Evolutionary conservation across 2,888 invertebrate species (phyloP).

Genomic region (Pherbina coryleti): DNA sequence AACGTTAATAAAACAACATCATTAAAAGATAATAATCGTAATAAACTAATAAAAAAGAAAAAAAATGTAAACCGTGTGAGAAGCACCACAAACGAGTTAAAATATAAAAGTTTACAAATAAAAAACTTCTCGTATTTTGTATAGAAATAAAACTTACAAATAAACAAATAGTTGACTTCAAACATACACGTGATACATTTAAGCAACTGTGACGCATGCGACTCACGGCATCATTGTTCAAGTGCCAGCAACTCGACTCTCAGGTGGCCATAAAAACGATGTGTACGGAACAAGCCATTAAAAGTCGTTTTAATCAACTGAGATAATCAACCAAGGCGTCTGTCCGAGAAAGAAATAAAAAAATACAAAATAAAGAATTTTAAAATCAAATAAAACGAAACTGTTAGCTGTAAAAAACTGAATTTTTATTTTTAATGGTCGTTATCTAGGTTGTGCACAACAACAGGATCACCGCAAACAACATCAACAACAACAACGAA

Average conservation of each 20-base stretch:
- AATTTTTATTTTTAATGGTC: not conserved
- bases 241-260: slow-evolving; percentile 19
- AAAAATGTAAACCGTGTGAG: slow-evolving; percentile 57
- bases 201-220: not conserved
- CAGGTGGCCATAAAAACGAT: slow-evolving; percentile 1
- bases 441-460: not conserved
- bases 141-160: slow-evolving; percentile 51
- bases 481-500: not conserved
- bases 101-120: not conserved
- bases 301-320: slow-evolving; percentile 22
- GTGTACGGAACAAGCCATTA: slow-evolving; percentile 33
- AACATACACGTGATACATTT: not conserved
- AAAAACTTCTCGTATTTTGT: slow-evolving; percentile 42
- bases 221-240: slow-evolving; percentile 7
- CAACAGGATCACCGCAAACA: not conserved
- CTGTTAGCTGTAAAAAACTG: not conserved
- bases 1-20: slow-evolving; percentile 41
- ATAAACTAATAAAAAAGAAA: slow-evolving; percentile 61
- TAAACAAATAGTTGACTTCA: slow-evolving; percentile 49
- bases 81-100: slow-evolving; percentile 12
- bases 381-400: not conserved
- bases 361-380: slow-evolving; percentile 9
- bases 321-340: slow-evolving; percentile 9
- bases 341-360: slow-evolving; percentile 15
- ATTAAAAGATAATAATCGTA: slow-evolving; percentile 66